Evolutionary conservation across 2,797 vertebrate species (phyloP), one percentile per base, ranked within the genome.

Genomic region (Poeciliopsis gracilis): DNA sequence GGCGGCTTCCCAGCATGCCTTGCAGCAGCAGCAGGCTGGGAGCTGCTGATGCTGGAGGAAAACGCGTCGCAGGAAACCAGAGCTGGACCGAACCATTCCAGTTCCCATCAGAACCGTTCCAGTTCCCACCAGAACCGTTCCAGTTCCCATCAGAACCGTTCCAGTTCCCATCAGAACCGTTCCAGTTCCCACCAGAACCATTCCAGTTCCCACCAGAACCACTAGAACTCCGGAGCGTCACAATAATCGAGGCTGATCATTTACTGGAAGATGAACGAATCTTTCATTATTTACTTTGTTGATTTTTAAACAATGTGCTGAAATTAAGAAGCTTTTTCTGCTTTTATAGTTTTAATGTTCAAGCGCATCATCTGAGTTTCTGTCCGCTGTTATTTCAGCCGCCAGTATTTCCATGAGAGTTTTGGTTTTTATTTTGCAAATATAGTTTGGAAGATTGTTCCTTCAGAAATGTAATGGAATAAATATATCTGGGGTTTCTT

Each of bases 21-120:
- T 90, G 91, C 92, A 70, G 87, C 85, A 43, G 55, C 66, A 74
- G 33, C 0, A 33, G 53, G 23, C 53, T 0, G 82, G 86, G 84
- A 84, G 87, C 79, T 90, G 92, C 77, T 94, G 94, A 94, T 93
- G 94, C 53, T 94, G 93, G 93, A 95, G 91, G 82, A 88, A 93
- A 92, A 90, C 6, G 84, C 93, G 91, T 93, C 55, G 1, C 85
- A 86, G 88, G 87, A 91, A 88, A 71, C 69, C 20, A 75, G 7
- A 20, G 53, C 46, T 33, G 84, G 88, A 86, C 0, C 73, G 57
- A 88, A 89, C 90, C 91, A 92, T 86, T 79, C 8, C 30, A 30
- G 30, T 30, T 30, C 30, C 30, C 38, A 38, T 2, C 30, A 30
- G 55, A 88, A 89, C 90, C 91, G 91, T 86, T 79, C 8, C 71